phyloP scores from a whole-genome alignment of 2,888 invertebrate genomes.

The Agrochola litura region DNA sequence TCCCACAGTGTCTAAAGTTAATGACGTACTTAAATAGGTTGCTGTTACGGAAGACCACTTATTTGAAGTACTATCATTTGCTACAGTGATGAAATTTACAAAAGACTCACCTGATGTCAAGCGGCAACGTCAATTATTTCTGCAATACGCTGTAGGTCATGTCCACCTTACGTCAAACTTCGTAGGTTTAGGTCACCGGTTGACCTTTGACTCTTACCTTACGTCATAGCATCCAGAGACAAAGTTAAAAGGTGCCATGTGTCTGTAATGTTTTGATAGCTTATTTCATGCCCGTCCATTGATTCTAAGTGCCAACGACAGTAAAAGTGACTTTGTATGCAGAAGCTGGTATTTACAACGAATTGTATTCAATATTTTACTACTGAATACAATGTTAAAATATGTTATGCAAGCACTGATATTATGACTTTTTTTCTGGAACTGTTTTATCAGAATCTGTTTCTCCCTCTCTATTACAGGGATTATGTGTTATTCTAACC shows the following conservation, averaged over 20 bases:
- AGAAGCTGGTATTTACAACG: neutral
- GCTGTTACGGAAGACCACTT: neutral
- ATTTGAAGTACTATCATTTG: neutral
- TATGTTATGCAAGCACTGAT: neutral
- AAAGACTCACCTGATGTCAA: neutral
- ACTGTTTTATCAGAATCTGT: neutral
- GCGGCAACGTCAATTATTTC: constrained; percentile 4
- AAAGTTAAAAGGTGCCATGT: neutral
- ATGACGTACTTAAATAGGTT: neutral
- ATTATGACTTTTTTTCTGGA: neutral
- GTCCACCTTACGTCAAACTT: neutral
- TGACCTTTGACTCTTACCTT: constrained; percentile 16
- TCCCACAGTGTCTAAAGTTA: neutral
- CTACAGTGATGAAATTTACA: neutral
- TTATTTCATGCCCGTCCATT: constrained; percentile 12
- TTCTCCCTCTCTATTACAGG: neutral
- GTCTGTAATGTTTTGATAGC: neutral
- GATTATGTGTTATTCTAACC: too few relatives aligned
- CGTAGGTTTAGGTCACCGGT: neutral
- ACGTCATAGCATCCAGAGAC: neutral
- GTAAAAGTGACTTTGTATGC: constrained; percentile 29
- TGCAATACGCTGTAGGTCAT: neutral
- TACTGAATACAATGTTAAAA: constrained; percentile 5
- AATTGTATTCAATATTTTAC: constrained; percentile 1
- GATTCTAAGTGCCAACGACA: constrained; percentile 19